These are phyloP conservation scores for Bubo scandiacus DNA, from an alignment of 2,113 vertebrate species.

Conservation along the genomic window DNA sequence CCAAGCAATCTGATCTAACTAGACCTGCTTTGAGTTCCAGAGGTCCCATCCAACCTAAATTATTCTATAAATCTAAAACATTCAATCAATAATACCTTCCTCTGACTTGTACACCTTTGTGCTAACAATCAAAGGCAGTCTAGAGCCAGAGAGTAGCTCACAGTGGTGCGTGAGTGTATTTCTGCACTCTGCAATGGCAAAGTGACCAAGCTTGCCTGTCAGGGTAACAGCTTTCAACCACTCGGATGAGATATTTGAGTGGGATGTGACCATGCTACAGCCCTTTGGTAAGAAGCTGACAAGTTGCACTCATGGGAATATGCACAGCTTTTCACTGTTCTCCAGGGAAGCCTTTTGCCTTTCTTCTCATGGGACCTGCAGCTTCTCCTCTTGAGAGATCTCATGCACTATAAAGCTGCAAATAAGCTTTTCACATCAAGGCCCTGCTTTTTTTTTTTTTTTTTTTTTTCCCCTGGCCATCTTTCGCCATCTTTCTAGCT, in stretches of 20 bases:
- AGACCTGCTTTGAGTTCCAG: background rate
- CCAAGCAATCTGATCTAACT: background rate
- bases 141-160: background rate
- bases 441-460: background rate
- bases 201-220: background rate
- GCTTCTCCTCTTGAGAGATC: background rate
- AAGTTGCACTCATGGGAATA: background rate
- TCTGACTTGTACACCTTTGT: background rate
- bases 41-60: background rate
- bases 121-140: background rate
- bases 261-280: background rate
- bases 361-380: background rate
- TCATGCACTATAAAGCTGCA: background rate
- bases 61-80: background rate
- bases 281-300: background rate
- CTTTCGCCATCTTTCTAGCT: background rate
- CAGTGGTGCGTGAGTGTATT: background rate
- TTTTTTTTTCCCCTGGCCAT: background rate
- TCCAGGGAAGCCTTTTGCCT: background rate
- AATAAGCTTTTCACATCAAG: background rate
- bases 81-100: background rate
- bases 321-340: background rate
- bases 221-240: background rate
- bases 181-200: background rate
- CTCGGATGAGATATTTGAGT: background rate